Percentiles rank a stretch among this genome's conserved stretches.
phyloP scores from a whole-genome alignment of 2,888 invertebrate genomes.

The Drosophila greeni region DNA sequence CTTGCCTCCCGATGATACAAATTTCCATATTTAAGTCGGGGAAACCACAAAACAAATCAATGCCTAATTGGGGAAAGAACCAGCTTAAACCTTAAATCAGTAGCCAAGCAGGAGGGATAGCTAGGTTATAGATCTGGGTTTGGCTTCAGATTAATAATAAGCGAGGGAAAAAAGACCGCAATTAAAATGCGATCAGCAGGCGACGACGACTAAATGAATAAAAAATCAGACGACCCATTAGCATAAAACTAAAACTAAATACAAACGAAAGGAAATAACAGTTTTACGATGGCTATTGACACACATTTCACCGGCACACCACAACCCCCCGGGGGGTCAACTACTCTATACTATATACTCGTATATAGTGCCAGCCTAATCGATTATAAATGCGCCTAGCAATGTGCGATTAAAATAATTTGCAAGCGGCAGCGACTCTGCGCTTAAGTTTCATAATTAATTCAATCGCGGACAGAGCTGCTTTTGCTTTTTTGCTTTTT shows the following conservation, averaged over 20 bases:
- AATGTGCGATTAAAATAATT: constrained; percentile 76
- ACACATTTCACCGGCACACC: constrained; percentile 56
- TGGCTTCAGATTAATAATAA: constrained; percentile 23
- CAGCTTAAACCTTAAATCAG: constrained; percentile 39
- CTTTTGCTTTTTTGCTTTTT: constrained; percentile 2
- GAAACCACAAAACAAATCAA: constrained; percentile 60
- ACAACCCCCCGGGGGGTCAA: constrained; percentile 13
- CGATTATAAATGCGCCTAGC: constrained; percentile 74
- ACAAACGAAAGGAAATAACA: constrained; percentile 5
- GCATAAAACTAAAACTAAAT: constrained; percentile 53
- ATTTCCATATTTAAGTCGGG: constrained; percentile 60
- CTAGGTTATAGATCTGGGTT: constrained; percentile 27
- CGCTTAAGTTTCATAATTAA: constrained; percentile 74
- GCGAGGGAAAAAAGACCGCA: constrained; percentile 45
- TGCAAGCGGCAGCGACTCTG: constrained; percentile 58
- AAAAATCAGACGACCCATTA: constrained; percentile 43
- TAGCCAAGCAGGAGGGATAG: constrained; percentile 42
- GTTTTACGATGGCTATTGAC: constrained; percentile 55
- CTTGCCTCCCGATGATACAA: constrained; percentile 47
- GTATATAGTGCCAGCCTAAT: constrained; percentile 48
- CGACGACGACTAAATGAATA: constrained; percentile 50
- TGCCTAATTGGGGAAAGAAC: constrained; percentile 57
- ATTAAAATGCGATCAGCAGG: constrained; percentile 67
- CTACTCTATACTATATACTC: neutral
- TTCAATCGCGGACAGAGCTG: constrained; percentile 49